A percentile compares a stretch with the other conserved stretches of the same genome.
Conservation (phyloP, 2,888 invertebrate species). For the Luperina nickerlii region DNA sequence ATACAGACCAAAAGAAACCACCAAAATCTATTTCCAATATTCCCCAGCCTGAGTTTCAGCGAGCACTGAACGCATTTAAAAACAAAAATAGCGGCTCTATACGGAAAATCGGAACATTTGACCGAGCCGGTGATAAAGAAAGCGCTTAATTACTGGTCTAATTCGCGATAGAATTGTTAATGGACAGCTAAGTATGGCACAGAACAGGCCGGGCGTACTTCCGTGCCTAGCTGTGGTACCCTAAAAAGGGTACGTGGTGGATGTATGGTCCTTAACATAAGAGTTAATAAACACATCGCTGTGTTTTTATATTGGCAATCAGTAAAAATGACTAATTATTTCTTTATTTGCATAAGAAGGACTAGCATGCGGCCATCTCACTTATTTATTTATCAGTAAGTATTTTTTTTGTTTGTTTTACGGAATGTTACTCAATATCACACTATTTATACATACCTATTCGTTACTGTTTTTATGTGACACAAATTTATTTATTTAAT, state of each 20-base stretch:
- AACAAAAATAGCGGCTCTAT: conserved; percentile 31
- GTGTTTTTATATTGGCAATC: neutral
- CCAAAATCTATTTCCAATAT: neutral
- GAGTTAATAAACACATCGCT: neutral
- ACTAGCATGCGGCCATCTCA: no score
- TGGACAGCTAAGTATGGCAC: conserved; percentile 65
- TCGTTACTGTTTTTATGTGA: no score
- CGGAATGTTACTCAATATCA: no score
- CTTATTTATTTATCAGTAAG: no score
- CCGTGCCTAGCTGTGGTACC: conserved; percentile 79
- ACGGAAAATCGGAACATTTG: conserved; percentile 15
- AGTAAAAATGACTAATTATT: no score
- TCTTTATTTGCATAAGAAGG: no score
- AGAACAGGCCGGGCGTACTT: conserved; percentile 71
- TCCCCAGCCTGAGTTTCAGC: neutral
- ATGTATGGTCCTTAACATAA: conserved; percentile 34
- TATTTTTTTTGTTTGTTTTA: no score
- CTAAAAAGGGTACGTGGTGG: conserved; percentile 83
- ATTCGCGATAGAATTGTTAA: conserved; percentile 72
- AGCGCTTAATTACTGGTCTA: conserved; percentile 65
- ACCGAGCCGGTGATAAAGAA: conserved; percentile 40
- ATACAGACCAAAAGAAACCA: neutral
- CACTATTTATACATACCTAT: no score
- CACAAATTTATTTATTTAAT: no score
- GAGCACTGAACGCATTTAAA: conserved; percentile 17